phyloP scores from a whole-genome alignment of 2,113 vertebrate species.

The Pavo muticus region DNA sequence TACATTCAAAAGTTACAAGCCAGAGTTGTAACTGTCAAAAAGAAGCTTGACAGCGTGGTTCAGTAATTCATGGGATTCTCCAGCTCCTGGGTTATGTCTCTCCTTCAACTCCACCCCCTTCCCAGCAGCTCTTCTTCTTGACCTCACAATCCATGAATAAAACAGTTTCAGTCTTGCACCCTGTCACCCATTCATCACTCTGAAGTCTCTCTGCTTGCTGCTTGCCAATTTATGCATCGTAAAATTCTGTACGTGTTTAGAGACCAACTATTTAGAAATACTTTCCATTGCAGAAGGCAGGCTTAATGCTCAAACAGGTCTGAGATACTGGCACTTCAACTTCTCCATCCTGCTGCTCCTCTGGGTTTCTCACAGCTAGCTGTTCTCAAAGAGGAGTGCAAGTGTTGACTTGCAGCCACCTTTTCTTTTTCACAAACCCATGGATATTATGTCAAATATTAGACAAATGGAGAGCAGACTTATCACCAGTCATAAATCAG shows the following conservation, averaged over 20 bases:
- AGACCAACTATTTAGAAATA: conserved; percentile 59
- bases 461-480: neutral
- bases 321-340: neutral
- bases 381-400: neutral
- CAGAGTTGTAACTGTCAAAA: neutral
- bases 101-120: conserved; percentile 18
- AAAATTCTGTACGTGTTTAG: conserved; percentile 58
- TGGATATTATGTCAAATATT: neutral
- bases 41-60: neutral
- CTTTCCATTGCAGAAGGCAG: conserved; percentile 54
- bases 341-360: conserved; percentile 20
- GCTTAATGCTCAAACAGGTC: conserved; percentile 33
- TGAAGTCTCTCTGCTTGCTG: neutral
- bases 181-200: conserved; percentile 50
- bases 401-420: neutral
- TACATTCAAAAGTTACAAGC: neutral
- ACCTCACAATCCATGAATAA: conserved; percentile 52
- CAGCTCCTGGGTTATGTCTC: neutral
- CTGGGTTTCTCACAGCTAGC: neutral
- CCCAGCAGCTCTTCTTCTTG: conserved; percentile 11
- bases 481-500: neutral
- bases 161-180: conserved; percentile 45
- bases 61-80: neutral
- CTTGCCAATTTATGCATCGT: neutral
- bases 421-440: neutral